A percentile compares a stretch with the other conserved stretches of the same genome.
Evolutionary conservation across 30 jellyfish, hydroid and myxozoan genomes (phyloP).

Genomic region (Pelagia noctiluca): DNA sequence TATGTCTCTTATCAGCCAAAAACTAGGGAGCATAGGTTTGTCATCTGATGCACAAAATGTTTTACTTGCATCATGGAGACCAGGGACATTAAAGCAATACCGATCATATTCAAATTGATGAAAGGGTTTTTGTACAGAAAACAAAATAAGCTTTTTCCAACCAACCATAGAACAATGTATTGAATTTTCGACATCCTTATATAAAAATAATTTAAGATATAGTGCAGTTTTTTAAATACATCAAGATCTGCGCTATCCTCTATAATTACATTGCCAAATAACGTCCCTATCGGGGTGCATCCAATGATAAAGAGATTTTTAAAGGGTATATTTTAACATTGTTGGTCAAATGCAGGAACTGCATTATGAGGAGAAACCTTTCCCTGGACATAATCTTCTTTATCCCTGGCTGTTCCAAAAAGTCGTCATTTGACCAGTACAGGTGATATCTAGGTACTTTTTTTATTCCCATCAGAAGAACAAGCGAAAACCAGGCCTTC

Average conservation of each 20-base stretch:
- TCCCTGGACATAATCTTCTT: too few species aligned
- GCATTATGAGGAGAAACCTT: too few species aligned
- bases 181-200: neutral
- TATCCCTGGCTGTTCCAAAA: too few species aligned
- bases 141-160: neutral
- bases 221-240: conserved; percentile 6
- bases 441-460: too few species aligned
- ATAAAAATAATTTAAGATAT: neutral
- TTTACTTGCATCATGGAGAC: neutral
- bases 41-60: neutral
- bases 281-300: neutral
- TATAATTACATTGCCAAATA: neutral
- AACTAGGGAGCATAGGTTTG: neutral
- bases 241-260: conserved; percentile 11
- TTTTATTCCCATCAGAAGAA: too few species aligned
- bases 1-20: conserved; percentile 2
- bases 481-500: too few species aligned
- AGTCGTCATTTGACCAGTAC: too few species aligned
- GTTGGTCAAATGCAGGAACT: too few species aligned
- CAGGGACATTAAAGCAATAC: neutral
- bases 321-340: neutral
- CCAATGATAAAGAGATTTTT: neutral
- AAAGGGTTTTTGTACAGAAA: neutral
- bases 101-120: neutral
- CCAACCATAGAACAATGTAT: conserved; percentile 3